Evolutionary conservation across 2,113 vertebrate species (phyloP), one percentile per base, ranked within the genome.

Genomic region (Cyprinus carpio): DNA sequence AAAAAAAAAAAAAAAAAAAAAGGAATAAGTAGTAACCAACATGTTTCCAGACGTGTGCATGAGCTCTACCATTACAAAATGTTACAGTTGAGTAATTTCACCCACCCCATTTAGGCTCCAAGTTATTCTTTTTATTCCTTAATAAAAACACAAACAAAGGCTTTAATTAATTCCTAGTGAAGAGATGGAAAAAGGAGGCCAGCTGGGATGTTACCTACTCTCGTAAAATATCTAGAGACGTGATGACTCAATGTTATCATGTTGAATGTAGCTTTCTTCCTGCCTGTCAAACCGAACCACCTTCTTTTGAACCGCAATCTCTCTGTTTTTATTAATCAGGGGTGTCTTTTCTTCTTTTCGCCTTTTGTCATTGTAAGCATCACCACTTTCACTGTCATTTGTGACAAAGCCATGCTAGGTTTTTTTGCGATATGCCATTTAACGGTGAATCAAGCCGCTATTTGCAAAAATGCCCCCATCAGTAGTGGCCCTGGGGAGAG

Each of bases 401-500:
- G 49, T 13, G 49, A 15, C 49, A 34, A 37, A 75, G 43, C 87
- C 37, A 43, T 16, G 6, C 37, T 84, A 71, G 27, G 11, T 51
- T 77, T 56, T 56, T 16, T 20, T 87, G 76, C 25, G 46, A 72
- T 89, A 76, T 62, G 90, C 84, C 86, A 87, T 85, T n/a, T 46
- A 23, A 75, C 10, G 23, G 7, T 31, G 11, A 34, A 20, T 80
- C 40, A 25, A 34, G 82, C 49, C 34, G 0, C 54, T 10, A 10
- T 49, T 54, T 71, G 80, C 64, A 31, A 89, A 92, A 78, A 75
- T 87, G 91, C 85, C 77, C 82, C 88, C 81, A 89, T 75, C 37
- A 79, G 87, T 80, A 85, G 91, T 85, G 13, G 86, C 91, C 88
- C 85, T 60, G 15, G 91, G 90, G 90, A 90, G 91, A 90, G 89